Evolutionary conservation across 2,113 vertebrate genomes (phyloP).

Genomic region (Cyprinodon variegatus): DNA sequence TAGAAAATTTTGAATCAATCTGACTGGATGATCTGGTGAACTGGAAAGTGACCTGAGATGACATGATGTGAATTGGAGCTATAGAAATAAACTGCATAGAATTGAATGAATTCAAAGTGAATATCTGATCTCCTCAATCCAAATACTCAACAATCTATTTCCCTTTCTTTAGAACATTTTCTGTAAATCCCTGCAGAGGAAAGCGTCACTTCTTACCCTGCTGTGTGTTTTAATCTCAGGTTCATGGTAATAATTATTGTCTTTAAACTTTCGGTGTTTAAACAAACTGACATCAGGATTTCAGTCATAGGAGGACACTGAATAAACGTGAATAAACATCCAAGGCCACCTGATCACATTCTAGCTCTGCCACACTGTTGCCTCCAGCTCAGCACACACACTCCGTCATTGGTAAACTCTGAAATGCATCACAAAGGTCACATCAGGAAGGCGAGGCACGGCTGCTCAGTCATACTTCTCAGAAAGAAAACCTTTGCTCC

Average conservation of each 20-base stretch:
- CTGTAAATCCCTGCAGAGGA: neutral
- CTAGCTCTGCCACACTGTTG: conserved; percentile 35
- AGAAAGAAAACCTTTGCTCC: conserved; percentile 51
- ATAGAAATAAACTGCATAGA: too few species aligned
- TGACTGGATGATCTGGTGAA: too few species aligned
- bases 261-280: conserved; percentile 27
- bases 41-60: too few species aligned
- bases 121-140: neutral
- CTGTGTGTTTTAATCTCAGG: neutral
- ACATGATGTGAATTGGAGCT: too few species aligned
- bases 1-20: too few species aligned
- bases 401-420: conserved; percentile 6
- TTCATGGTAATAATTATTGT: neutral
- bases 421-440: conserved; percentile 51
- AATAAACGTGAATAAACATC: conserved; percentile 30
- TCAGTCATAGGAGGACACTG: conserved; percentile 26
- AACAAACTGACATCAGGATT: conserved; percentile 42
- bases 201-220: neutral
- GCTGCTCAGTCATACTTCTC: conserved; percentile 38
- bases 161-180: neutral
- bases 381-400: conserved; percentile 6
- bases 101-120: neutral
- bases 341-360: conserved; percentile 27
- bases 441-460: conserved; percentile 8
- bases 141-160: neutral